Evolutionary conservation across 2,113 vertebrate species (phyloP).

Genomic region (Danio rerio): DNA sequence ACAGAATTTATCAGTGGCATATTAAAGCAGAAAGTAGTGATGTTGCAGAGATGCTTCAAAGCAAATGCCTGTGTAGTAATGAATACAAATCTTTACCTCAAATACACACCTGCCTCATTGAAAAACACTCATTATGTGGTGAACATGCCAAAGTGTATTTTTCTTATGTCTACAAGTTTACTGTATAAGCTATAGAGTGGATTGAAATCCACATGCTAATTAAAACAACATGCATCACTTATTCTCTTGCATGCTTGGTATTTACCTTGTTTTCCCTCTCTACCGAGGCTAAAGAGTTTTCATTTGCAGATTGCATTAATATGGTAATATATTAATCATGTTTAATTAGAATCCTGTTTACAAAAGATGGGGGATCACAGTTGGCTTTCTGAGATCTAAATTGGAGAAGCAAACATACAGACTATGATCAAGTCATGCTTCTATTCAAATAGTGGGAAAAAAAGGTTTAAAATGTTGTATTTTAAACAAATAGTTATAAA

Average conservation of each 20-base stretch:
- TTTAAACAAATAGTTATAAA: too few species aligned
- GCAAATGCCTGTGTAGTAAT: constrained; percentile 37
- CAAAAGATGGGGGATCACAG: constrained; percentile 27
- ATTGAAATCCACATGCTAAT: constrained; percentile 42
- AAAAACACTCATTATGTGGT: constrained; percentile 28
- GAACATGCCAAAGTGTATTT: background rate
- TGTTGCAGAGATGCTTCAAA: constrained; percentile 45
- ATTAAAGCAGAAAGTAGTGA: constrained; percentile 31
- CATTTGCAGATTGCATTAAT: constrained; percentile 51
- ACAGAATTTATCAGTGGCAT: constrained; percentile 34
- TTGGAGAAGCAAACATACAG: constrained; percentile 24
- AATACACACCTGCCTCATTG: constrained; percentile 6
- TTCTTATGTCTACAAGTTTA: constrained; percentile 21
- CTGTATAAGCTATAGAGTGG: constrained; percentile 19
- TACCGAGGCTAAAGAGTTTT: constrained; percentile 26
- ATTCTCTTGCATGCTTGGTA: background rate
- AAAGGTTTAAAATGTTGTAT: too few species aligned
- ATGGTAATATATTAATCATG: constrained; percentile 43
- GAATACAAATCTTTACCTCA: constrained; percentile 46
- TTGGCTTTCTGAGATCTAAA: constrained; percentile 26
- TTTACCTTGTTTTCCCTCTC: constrained; percentile 9
- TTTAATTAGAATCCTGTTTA: constrained; percentile 52
- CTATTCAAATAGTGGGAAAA: too few species aligned
- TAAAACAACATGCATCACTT: background rate
- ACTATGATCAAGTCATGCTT: background rate